Conservation (phyloP, 2,888 invertebrate species). For the Nebria brevicollis region DNA sequence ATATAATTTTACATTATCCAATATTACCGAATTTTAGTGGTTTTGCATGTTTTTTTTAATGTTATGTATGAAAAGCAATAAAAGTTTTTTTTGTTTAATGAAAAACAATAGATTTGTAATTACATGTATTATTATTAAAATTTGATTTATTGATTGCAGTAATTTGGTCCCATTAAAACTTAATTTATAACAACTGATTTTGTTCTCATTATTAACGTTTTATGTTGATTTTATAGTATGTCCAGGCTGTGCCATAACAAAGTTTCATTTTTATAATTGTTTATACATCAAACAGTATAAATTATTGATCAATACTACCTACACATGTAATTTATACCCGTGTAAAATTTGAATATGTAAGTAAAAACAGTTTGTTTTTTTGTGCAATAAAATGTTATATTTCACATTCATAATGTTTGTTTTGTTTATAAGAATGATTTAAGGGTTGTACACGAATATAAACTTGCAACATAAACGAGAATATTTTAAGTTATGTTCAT, state of each 20-base stretch:
- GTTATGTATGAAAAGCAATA: not conserved
- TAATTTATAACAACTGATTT: not conserved
- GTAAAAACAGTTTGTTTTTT: not conserved
- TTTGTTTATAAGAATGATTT: not conserved
- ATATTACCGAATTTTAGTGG: not conserved
- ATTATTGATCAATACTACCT: not conserved
- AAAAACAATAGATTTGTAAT: not conserved
- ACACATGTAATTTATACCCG: not conserved
- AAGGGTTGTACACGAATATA: conserved; percentile 12
- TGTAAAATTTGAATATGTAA: not conserved
- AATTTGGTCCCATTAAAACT: not conserved
- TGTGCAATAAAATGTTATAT: not conserved
- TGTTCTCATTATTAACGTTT: not conserved
- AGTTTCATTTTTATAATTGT: conserved; percentile 1
- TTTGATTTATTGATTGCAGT: not conserved
- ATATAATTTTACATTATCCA: too few species aligned
- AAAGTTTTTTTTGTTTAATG: not conserved
- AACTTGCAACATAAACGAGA: conserved; percentile 36
- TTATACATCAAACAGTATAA: not conserved
- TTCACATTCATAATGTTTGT: not conserved
- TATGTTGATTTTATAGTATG: not conserved
- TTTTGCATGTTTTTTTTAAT: not conserved
- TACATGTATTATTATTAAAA: not conserved
- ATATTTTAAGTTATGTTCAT: conserved; percentile 32
- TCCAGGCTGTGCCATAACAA: not conserved